These are phyloP conservation scores for Serrognathus titanus DNA, from an alignment of 2,888 invertebrate genomes.

Conservation along the genomic window DNA sequence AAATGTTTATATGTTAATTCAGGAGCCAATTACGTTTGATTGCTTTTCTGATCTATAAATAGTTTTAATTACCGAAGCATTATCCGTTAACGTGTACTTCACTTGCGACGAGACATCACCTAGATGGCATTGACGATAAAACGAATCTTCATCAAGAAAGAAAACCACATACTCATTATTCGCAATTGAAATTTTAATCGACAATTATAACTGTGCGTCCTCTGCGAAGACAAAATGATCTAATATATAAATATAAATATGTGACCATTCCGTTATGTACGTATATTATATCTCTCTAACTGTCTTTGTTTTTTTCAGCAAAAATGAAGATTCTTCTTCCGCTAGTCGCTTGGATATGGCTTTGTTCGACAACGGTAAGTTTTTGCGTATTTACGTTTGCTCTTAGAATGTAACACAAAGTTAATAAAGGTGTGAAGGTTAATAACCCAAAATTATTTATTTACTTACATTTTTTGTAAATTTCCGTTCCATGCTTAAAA, in stretches of 20 bases:
- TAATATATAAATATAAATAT: too few species aligned
- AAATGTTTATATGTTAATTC: too few species aligned
- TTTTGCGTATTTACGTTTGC: constrained; percentile 6
- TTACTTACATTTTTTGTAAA: too few species aligned
- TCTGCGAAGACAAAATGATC: too few species aligned
- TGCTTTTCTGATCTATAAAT: not conserved
- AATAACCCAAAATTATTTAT: too few species aligned
- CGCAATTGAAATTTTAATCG: too few species aligned
- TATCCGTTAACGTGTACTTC: not conserved
- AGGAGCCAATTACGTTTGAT: too few species aligned
- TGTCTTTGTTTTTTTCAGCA: constrained; percentile 65
- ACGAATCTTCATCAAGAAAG: not conserved
- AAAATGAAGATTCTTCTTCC: constrained; percentile 91
- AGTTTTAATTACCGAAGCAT: not conserved
- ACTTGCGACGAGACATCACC: not conserved
- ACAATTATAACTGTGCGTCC: too few species aligned
- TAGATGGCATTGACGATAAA: constrained; percentile 1
- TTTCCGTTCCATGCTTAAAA: too few species aligned
- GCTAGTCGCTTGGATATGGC: constrained; percentile 87
- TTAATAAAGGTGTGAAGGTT: too few species aligned
- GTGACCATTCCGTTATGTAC: too few species aligned
- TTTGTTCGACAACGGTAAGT: constrained; percentile 80
- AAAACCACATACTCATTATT: not conserved
- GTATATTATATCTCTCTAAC: not conserved
- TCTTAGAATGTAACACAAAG: too few species aligned